phyloP scores from a whole-genome alignment of 1,140 invertebrate species.

The Chrysopa pallens region DNA sequence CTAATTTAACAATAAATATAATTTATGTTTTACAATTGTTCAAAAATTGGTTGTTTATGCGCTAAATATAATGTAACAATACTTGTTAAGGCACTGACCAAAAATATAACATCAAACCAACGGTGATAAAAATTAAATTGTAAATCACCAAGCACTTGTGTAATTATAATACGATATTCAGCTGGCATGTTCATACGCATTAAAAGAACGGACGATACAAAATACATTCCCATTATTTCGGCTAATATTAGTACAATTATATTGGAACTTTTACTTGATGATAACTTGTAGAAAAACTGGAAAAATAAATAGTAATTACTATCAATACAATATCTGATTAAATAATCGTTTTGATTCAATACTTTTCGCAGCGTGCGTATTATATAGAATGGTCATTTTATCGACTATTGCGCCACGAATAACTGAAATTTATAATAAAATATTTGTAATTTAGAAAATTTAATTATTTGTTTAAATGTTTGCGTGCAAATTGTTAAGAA shows the following conservation, averaged over 20 bases:
- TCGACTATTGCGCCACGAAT: too few species aligned
- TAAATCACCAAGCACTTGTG: conserved; percentile 91
- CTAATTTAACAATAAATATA: neutral
- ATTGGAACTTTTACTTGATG: conserved; percentile 98
- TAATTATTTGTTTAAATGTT: too few species aligned
- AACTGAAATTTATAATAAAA: too few species aligned
- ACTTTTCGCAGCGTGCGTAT: too few species aligned
- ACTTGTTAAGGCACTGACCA: conserved; percentile 89
- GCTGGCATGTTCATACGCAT: conserved; percentile 99
- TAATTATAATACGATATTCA: conserved; percentile 94
- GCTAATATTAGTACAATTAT: conserved; percentile 93
- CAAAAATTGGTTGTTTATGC: conserved; percentile 59
- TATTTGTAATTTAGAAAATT: too few species aligned
- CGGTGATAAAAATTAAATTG: conserved; percentile 99
- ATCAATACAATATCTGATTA: too few species aligned
- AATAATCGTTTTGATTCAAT: too few species aligned
- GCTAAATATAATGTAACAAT: conserved; percentile 91
- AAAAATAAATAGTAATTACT: conserved; percentile 17
- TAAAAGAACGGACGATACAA: conserved; percentile 91
- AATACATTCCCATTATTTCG: conserved; percentile 99
- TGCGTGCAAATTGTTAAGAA: too few species aligned
- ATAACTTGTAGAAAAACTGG: conserved; percentile 99
- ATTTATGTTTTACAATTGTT: conserved; percentile 8
- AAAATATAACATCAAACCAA: conserved; percentile 99
- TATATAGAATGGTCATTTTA: too few species aligned